These are phyloP conservation scores for Acipenser transmontanus DNA, from an alignment of 2,797 vertebrate species.

Conservation along the genomic window DNA sequence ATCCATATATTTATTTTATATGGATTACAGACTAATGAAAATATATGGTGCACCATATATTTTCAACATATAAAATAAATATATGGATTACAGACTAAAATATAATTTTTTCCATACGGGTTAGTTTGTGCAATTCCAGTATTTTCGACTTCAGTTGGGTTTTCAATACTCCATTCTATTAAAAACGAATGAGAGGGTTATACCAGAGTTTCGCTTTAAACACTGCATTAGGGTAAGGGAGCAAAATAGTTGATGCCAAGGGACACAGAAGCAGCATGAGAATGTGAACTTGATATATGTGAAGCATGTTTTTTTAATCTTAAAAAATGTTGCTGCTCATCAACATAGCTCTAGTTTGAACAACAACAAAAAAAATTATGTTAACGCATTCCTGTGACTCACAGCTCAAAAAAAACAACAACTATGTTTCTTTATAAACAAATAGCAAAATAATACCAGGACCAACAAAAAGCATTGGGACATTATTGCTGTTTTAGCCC, in stretches of 20 bases:
- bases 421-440: constrained; percentile 38
- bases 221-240: constrained; percentile 17
- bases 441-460: constrained; percentile 35
- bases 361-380: not conserved
- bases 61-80: no score
- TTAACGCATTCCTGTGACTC: not conserved
- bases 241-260: not conserved
- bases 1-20: no score
- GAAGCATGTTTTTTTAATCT: not conserved
- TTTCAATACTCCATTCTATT: no score
- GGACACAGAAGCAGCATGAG: not conserved
- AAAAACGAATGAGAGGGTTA: no score
- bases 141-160: no score
- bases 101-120: no score
- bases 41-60: no score
- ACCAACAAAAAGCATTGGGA: constrained; percentile 34
- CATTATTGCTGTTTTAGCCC: no score
- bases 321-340: not conserved
- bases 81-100: no score
- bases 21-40: no score
- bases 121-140: no score
- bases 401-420: not conserved
- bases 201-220: no score
- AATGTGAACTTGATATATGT: constrained; percentile 1
- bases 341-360: not conserved